Percentiles rank a stretch among this genome's conserved stretches.
Evolutionary conservation across 2,888 invertebrate species (phyloP).

Genomic region (Drosophila peninsularis): DNA sequence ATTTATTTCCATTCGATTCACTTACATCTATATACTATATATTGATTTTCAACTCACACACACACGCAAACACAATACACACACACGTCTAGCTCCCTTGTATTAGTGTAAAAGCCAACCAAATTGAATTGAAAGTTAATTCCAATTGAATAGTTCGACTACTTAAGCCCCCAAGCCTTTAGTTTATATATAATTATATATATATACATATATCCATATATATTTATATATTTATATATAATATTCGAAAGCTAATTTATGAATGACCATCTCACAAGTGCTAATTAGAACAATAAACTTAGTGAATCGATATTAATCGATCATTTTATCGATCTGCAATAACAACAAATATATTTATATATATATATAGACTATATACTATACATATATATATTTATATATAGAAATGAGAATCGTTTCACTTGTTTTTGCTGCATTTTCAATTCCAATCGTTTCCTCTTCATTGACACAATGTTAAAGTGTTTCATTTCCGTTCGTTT

Average conservation of each 20-base stretch:
- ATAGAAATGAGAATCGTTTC: conserved; percentile 39
- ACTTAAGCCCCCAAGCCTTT: neutral
- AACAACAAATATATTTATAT: conserved; percentile 10
- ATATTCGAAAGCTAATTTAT: conserved; percentile 55
- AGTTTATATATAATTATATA: conserved; percentile 1
- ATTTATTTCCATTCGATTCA: conserved; percentile 8
- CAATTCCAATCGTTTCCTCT: conserved; percentile 37
- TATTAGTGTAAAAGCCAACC: conserved; percentile 1
- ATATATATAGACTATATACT: conserved; percentile 11
- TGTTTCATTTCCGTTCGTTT: conserved; percentile 1
- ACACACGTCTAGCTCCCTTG: conserved; percentile 24
- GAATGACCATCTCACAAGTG: conserved; percentile 85
- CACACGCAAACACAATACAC: conserved; percentile 15
- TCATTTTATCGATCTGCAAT: conserved; percentile 13
- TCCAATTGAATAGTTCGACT: conserved; percentile 49
- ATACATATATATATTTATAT: neutral
- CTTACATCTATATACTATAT: conserved; percentile 7
- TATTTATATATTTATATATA: conserved; percentile 1
- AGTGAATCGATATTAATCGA: conserved; percentile 46
- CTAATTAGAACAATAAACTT: conserved; percentile 76
- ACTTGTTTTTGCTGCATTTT: conserved; percentile 56
- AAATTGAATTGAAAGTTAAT: conserved; percentile 41
- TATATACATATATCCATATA: conserved; percentile 10
- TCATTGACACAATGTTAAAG: conserved; percentile 9
- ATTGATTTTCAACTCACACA: conserved; percentile 10